Evolutionary conservation across 2,797 vertebrate species (phyloP), one percentile per base, ranked within the genome.

Genomic region (Acipenser oxyrinchus): DNA sequence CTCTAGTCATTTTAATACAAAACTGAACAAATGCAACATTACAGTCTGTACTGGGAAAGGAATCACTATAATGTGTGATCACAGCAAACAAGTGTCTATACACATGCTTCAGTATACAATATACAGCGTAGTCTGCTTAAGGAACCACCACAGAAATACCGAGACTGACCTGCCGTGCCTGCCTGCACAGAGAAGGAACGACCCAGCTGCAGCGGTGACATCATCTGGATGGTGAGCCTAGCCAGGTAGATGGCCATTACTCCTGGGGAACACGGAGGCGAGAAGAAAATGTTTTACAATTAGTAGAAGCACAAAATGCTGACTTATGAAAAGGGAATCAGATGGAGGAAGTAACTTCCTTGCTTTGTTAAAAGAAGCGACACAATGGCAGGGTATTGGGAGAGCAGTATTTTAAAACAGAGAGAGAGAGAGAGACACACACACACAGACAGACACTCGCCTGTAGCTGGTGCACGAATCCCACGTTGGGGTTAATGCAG

Each of bases 401-500:
- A 18, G 15, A 18, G 15, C 15, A 1, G 15, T 18, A 18, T 18
- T 18, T 18, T 4, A 37, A 37, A 4, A 37, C 23, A 37, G 23
- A 37, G 23, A 37, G 23, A 37, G 23, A 37, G 23, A 37, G 23
- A 37, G 23, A 5, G 49, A 60, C 66, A 18, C 15, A 18, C 15
- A 18, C 8, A 7, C 8, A 63, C 48, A 62, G 51, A 49, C 61
- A 5, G 48, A 11, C 49, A 62, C 50, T 83, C 81, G 96, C 97
- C 92, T 99, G 95, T 81, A 99, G 86, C 86, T 99, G 96, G 88
- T 97, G 95, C 73, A 98, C 96, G 82, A 99, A 99, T 81, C 97
- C 97, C 83, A 94, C 92, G 74, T 99, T 99, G 71, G 97, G 96
- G 86, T 99, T 99, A 83, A 99, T 99, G 89, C 97, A 99, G 88